Evolutionary conservation across 2,888 invertebrate species (phyloP).

Genomic region (Lithosia quadra): DNA sequence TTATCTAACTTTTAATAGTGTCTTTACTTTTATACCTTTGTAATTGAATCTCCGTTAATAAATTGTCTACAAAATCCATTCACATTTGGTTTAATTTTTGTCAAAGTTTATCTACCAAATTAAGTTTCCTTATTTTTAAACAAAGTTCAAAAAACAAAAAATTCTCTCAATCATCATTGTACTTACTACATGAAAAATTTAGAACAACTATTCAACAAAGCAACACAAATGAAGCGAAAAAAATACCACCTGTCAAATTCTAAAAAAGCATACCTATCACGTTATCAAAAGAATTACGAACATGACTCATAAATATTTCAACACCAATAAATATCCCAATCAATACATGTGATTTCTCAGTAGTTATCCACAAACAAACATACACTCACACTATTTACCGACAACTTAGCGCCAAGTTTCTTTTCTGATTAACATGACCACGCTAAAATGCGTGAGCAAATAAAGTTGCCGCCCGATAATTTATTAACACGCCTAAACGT

Average conservation of each 20-base stretch:
- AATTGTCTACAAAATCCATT: not conserved
- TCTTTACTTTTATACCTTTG: not conserved
- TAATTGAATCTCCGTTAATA: not conserved
- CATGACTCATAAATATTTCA: not conserved
- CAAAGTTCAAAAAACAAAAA: too few relatives aligned
- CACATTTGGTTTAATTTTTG: too few relatives aligned
- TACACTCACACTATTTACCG: conserved; percentile 59
- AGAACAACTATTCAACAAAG: not conserved
- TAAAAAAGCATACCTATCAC: not conserved
- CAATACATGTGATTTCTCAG: conserved; percentile 39
- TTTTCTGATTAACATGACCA: conserved; percentile 67
- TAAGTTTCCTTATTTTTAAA: too few relatives aligned
- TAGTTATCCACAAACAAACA: conserved; percentile 43
- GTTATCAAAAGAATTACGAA: not conserved
- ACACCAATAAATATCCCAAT: conserved; percentile 28
- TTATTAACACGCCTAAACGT: conserved; percentile 73
- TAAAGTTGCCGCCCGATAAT: conserved; percentile 65
- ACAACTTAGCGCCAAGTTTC: conserved; percentile 74
- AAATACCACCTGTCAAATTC: not conserved
- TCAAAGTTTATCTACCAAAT: too few relatives aligned
- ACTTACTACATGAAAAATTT: too few relatives aligned
- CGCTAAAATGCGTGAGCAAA: conserved; percentile 75
- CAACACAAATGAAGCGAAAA: not conserved
- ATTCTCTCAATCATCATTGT: too few relatives aligned
- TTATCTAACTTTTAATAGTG: not conserved